Percentiles rank a stretch among this genome's conserved stretches.
Evolutionary conservation across 37 sponge, comb jelly and placozoan genomes (phyloP).

Genomic region (Cliona cf. orientalis): DNA sequence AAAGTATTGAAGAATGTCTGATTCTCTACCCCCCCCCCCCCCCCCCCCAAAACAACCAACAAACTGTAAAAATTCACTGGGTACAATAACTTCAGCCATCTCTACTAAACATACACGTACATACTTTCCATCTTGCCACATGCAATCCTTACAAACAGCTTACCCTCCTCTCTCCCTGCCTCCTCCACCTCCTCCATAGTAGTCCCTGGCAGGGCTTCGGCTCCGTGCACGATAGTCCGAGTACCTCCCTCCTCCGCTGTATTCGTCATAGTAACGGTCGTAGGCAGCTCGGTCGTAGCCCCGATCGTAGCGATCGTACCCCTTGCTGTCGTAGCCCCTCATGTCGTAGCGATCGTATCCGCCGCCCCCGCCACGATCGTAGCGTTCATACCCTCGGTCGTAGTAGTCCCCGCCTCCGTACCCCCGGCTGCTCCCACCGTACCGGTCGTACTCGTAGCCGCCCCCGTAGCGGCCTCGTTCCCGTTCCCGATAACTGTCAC

Average conservation of each 20-base stretch:
- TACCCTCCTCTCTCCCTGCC: too few species aligned
- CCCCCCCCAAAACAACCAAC: too few species aligned
- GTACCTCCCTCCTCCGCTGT: conserved; percentile 21
- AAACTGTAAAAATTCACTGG: too few species aligned
- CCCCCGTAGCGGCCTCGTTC: conserved; percentile 5
- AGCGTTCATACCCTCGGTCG: not conserved
- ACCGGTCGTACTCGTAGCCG: not conserved
- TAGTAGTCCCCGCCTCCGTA: not conserved
- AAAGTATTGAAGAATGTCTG: too few species aligned
- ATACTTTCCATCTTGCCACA: too few species aligned
- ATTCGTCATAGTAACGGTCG: conserved; percentile 21
- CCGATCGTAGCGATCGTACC: conserved; percentile 26
- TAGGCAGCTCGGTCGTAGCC: not conserved
- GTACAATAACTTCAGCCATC: too few species aligned
- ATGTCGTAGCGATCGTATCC: conserved; percentile 21
- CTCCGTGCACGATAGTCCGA: conserved; percentile 42
- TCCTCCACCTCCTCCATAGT: conserved; percentile 10
- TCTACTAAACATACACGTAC: too few species aligned
- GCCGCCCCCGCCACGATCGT: not conserved
- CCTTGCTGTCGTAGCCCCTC: not conserved
- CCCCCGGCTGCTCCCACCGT: not conserved
- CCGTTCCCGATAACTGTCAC: conserved; percentile 9
- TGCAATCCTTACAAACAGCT: too few species aligned
- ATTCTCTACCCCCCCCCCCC: too few species aligned
- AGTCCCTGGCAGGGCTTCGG: conserved; percentile 29